Conservation (phyloP, 2,888 invertebrate genomes). For the Eilema griseolum region DNA sequence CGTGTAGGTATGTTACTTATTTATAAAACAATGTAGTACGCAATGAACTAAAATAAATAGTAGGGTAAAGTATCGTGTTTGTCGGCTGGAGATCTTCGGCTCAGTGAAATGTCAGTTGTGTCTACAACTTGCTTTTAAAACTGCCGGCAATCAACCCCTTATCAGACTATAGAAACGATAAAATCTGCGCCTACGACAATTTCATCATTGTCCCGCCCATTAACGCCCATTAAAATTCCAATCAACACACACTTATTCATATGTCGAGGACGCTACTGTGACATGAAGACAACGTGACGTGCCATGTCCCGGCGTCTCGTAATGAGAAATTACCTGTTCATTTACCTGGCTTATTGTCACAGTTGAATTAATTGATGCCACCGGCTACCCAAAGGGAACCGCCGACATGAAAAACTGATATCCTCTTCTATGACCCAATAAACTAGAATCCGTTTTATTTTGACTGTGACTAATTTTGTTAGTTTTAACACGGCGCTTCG, state of each 20-base stretch:
- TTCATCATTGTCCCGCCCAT: conserved; percentile 85
- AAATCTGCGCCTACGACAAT: conserved; percentile 77
- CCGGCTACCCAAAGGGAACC: conserved; percentile 42
- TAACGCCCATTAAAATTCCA: conserved; percentile 84
- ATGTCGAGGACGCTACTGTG: conserved; percentile 61
- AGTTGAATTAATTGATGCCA: conserved; percentile 54
- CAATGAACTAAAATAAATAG: neutral
- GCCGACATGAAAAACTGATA: conserved; percentile 56
- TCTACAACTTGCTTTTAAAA: conserved; percentile 85
- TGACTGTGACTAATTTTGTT: conserved; percentile 82
- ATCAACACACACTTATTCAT: conserved; percentile 85
- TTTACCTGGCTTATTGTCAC: conserved; percentile 62
- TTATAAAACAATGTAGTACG: neutral
- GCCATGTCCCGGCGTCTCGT: conserved; percentile 66
- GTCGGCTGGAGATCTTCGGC: neutral
- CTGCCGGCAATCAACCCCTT: conserved; percentile 78
- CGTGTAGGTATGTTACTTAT: neutral
- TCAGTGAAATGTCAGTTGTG: conserved; percentile 63
- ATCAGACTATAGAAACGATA: conserved; percentile 80
- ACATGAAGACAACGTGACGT: conserved; percentile 55
- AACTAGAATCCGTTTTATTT: conserved; percentile 64
- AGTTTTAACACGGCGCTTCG: conserved; percentile 67
- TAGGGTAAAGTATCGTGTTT: neutral
- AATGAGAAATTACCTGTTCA: conserved; percentile 76
- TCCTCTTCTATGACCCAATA: conserved; percentile 66